Evolutionary conservation across 2,113 vertebrate genomes (phyloP).

Genomic region (Apaloderma vittatum): DNA sequence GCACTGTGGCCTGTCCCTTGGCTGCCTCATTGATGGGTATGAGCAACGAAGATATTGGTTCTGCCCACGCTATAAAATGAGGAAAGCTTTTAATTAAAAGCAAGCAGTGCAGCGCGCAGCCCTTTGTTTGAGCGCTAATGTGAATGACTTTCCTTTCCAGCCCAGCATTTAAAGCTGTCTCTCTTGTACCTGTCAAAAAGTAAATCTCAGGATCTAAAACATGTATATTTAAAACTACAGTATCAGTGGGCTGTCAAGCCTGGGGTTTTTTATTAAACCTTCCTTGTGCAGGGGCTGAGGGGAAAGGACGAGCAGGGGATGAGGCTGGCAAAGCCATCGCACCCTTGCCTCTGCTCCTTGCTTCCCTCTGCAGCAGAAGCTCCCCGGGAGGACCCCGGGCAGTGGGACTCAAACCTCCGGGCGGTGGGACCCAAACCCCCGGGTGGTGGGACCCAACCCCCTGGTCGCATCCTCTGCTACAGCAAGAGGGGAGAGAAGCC

Average conservation of each 20-base stretch:
- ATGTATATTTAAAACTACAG: neutral
- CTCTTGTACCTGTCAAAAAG: conserved; percentile 35
- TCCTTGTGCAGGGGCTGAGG: neutral
- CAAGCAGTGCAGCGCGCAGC: neutral
- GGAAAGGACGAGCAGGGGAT: neutral
- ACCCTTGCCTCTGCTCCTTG: neutral
- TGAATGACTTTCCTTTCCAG: conserved; percentile 1
- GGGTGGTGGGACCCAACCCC: neutral
- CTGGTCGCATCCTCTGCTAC: neutral
- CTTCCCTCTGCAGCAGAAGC: neutral
- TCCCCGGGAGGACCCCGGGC: neutral
- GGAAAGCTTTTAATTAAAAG: conserved; percentile 30
- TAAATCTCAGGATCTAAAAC: conserved; percentile 33
- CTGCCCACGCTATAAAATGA: neutral
- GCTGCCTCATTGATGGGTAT: neutral
- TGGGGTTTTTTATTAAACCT: neutral
- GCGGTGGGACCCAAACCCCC: neutral
- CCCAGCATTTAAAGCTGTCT: conserved; percentile 29
- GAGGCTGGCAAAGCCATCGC: neutral
- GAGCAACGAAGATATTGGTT: neutral
- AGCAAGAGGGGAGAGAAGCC: neutral
- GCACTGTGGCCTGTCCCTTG: neutral
- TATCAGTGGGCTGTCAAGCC: neutral
- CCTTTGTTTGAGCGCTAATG: neutral
- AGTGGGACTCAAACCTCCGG: no score